Base-by-base conservation (phyloP, 1,140 invertebrate species). In the Scaptomyza hsui region DNA sequence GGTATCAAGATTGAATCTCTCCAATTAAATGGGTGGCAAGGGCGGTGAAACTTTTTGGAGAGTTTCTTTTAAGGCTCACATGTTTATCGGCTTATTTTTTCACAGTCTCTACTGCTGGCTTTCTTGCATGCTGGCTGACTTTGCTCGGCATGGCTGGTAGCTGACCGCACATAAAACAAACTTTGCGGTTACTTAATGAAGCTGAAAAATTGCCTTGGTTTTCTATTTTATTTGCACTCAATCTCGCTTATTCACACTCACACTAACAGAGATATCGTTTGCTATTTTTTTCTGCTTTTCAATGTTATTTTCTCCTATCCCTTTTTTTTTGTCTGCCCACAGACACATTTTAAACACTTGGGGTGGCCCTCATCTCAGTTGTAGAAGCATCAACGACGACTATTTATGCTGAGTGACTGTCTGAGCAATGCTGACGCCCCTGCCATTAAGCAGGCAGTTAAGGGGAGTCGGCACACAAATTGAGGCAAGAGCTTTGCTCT, bases 141-240 rank as follows among this genome's bases (percentile, higher is more conserved):
- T 47, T 19, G 18, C 24, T 32, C 26, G 13, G 29, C 32, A 60
- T 77, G 75, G 59, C 59, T 61, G 62, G 70, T 55, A 65, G 62
- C 65, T 71, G 41, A 71, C 75, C 67, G 71, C 78, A 75, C 62
- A 80, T 80, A 75, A 80, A 80, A 78, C 72, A 80, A 80, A 80
- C 78, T 79, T 80, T 80, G 78, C 68, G 76, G 78, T 75, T 75
- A 80, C 72, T 78, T 79, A 80, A 80, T 80, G 76, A 80, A 80
- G 78, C 78, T 80, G 78, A 80, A 80, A 80, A 80, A 80, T 78
- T 78, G 72, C 75, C 52, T 79, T 57, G 71, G 75, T 67, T 78
- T 79, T 74, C 61, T 78, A 78, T 79, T 79, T 78, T 78, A 78
- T 79, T 78, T 79, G 75, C 65, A 78, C 70, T 72, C 16, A 35